A percentile compares a stretch with the other conserved stretches of the same genome.
Evolutionary conservation across 2,113 vertebrate species (phyloP).

Genomic region (Choloepus hoffmanni): DNA sequence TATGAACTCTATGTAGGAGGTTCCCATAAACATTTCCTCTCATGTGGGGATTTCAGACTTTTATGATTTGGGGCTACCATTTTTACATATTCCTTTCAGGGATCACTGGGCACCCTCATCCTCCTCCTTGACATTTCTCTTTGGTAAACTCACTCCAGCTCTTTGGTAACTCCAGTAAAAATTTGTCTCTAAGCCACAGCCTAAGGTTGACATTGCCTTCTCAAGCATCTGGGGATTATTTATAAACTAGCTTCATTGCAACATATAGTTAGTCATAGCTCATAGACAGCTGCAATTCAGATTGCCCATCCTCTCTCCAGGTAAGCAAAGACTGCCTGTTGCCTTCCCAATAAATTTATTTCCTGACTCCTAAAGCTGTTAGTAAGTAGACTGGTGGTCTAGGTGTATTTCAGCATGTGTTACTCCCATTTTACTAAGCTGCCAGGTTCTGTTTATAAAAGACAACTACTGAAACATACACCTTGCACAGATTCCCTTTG

Average conservation of each 20-base stretch:
- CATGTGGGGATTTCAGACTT: not conserved
- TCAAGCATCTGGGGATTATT: not conserved
- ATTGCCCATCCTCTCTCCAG: not conserved
- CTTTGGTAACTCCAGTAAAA: not conserved
- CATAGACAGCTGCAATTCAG: not conserved
- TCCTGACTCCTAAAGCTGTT: not conserved
- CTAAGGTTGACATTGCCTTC: not conserved
- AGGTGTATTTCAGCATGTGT: not conserved
- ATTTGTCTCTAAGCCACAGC: not conserved
- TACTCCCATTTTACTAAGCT: not conserved
- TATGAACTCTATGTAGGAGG: not conserved
- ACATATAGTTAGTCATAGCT: not conserved
- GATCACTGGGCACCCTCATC: fast-evolving
- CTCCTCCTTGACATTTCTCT: not conserved
- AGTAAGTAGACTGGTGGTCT: not conserved
- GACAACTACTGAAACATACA: not conserved
- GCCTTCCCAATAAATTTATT: not conserved
- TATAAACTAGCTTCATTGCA: not conserved
- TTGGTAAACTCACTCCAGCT: not conserved
- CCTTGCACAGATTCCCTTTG: not conserved
- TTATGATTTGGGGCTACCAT: not conserved
- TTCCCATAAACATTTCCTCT: not conserved
- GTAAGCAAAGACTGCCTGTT: not conserved
- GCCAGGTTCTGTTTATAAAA: not conserved
- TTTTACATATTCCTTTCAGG: not conserved